Base-by-base conservation (phyloP, 2,888 invertebrate genomes). In the Tineola bisselliella region DNA sequence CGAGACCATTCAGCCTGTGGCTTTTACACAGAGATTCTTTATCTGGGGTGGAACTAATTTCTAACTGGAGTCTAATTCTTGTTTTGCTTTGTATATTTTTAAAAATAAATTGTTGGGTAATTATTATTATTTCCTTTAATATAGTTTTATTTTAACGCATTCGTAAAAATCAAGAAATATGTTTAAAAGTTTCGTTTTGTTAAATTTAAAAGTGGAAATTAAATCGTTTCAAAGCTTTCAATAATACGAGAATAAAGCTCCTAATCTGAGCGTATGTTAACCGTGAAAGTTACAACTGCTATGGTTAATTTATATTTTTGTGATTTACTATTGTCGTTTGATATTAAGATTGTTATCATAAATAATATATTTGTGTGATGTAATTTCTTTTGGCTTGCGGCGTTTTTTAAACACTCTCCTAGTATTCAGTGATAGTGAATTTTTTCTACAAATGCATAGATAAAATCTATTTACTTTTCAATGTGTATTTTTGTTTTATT, bases 41-140 rank as follows among this genome's bases (percentile, higher is more conserved):
- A 56, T 56, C 56, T 56, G 19, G 56, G 56, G 56, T 56, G 56
- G 56, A 56, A 56, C 56, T 56, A 56, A 56, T 56, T 56, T 30
- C 30, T 56, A 17, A 48, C 48, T 48, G 48, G n/a, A 15, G 48
- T 48, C 10, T 48, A 3, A 48, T 48, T 48, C 48, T 48, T 48
- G 48, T 17, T 15, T 48, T 13, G 48, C 6, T 38, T 38, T 38
- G 25, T 25, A 25, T n/a, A n/a, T n/a, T n/a, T n/a, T n/a, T n/a
- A n/a, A n/a, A n/a, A n/a, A n/a, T n/a, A n/a, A n/a, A n/a, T n/a
- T n/a, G n/a, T n/a, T n/a, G n/a, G n/a, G n/a, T n/a, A n/a, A n/a
- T n/a, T n/a, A n/a, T n/a, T n/a, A n/a, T n/a, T n/a, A n/a, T n/a
- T n/a, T n/a, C n/a, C n/a, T n/a, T n/a, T n/a, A n/a, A n/a, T n/a